phyloP scores from a whole-genome alignment of 2,797 vertebrate genomes.

The Diplodus puntazzo region DNA sequence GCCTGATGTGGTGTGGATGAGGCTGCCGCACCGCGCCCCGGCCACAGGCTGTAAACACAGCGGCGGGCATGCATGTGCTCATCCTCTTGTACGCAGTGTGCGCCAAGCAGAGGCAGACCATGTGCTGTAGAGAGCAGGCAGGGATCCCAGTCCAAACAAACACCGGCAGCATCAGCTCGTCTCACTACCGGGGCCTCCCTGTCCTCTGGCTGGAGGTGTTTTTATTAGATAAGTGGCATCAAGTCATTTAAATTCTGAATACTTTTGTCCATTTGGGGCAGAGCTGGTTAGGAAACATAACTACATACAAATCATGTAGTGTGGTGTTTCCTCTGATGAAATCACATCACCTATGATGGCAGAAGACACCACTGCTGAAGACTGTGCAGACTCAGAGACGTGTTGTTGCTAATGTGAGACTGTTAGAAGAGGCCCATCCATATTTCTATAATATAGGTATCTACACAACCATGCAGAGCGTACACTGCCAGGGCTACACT shows the following conservation, averaged over 20 bases:
- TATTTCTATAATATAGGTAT: too few species aligned
- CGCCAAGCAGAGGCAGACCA: constrained; percentile 6
- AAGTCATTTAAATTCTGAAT: background rate
- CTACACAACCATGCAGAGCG: too few species aligned
- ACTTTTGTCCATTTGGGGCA: background rate
- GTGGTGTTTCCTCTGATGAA: background rate
- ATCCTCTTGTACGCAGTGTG: constrained; percentile 26
- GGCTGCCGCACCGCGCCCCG: constrained; percentile 41
- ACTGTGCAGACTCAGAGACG: background rate
- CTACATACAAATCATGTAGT: background rate
- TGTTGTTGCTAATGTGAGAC: too few species aligned
- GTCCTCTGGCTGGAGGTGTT: constrained; percentile 11
- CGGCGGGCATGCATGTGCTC: constrained; percentile 29
- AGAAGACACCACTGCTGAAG: too few species aligned
- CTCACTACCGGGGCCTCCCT: background rate
- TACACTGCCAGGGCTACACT: too few species aligned
- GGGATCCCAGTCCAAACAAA: constrained; percentile 21
- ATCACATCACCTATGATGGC: background rate
- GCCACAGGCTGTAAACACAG: constrained; percentile 66
- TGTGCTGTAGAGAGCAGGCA: constrained; percentile 27
- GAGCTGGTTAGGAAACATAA: background rate
- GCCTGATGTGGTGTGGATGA: constrained; percentile 38
- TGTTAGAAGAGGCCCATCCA: too few species aligned
- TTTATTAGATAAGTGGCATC: constrained; percentile 26
- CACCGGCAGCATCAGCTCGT: background rate